Conservation (phyloP, 2,888 invertebrate species). For the Hydrotaea cyrtoneurina region DNA sequence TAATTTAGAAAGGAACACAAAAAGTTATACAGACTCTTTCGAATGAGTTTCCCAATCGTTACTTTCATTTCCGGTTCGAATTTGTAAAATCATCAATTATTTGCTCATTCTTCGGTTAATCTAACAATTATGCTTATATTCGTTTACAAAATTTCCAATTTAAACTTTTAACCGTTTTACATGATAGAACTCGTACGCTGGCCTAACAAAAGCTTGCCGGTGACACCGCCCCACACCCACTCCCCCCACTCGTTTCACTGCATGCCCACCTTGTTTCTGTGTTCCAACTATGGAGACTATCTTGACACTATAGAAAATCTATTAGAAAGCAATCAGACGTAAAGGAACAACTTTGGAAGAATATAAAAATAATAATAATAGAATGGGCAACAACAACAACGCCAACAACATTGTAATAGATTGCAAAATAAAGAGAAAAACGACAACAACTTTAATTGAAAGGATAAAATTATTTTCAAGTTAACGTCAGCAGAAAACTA, state of each 20-base stretch:
- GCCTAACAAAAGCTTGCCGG: not conserved
- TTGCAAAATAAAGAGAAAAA: conserved; percentile 41
- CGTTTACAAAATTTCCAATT: conserved; percentile 38
- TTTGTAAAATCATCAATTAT: conserved; percentile 17
- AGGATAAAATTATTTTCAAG: conserved; percentile 76
- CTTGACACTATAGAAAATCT: conserved; percentile 54
- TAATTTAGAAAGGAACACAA: no score
- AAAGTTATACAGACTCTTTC: no score
- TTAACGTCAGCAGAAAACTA: conserved; percentile 74
- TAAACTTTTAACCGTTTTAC: conserved; percentile 41
- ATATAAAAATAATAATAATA: conserved; percentile 32
- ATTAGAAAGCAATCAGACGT: conserved; percentile 58
- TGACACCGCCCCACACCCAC: no score
- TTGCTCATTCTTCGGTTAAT: conserved; percentile 1
- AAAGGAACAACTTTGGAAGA: conserved; percentile 40
- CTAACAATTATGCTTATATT: not conserved
- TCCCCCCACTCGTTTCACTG: not conserved
- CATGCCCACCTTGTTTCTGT: not conserved
- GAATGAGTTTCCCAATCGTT: no score
- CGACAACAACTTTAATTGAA: conserved; percentile 75
- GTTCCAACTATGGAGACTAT: conserved; percentile 22
- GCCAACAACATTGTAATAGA: conserved; percentile 28
- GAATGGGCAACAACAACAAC: not conserved
- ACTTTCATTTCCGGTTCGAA: not conserved
- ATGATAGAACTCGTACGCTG: not conserved